Percentiles rank a stretch among this genome's conserved stretches.
phyloP scores from a whole-genome alignment of 2,797 vertebrate genomes.

The Oreochromis grahami region DNA sequence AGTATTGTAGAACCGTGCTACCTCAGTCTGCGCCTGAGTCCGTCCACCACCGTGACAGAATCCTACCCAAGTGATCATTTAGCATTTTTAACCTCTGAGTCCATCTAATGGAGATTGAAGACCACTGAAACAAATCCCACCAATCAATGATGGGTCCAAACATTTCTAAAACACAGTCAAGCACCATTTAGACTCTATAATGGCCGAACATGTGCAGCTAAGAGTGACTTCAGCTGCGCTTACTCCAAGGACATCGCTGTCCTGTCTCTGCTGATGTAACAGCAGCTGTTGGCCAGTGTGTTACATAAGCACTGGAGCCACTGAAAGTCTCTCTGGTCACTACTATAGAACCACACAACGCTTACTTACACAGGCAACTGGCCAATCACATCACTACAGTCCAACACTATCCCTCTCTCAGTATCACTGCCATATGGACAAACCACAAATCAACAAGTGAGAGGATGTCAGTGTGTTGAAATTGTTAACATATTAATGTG shows the following conservation, averaged over 20 bases:
- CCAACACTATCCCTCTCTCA: background rate
- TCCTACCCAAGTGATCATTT: background rate
- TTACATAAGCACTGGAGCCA: slow-evolving; percentile 63
- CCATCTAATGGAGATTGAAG: slow-evolving; percentile 4
- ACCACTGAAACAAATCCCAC: slow-evolving; percentile 24
- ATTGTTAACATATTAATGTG: slow-evolving; percentile 25
- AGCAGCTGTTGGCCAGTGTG: slow-evolving; percentile 41
- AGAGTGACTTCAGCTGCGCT: slow-evolving; percentile 41
- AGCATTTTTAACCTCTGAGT: background rate
- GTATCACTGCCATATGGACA: slow-evolving; percentile 34
- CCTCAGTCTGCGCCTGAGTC: too few species aligned
- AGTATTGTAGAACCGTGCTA: too few species aligned
- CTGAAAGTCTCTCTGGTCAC: slow-evolving; percentile 39
- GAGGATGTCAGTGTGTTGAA: slow-evolving; percentile 1
- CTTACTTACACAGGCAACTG: slow-evolving; percentile 15
- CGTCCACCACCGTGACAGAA: too few species aligned
- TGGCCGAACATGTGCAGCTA: slow-evolving; percentile 24
- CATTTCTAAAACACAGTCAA: slow-evolving; percentile 30
- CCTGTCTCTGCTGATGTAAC: slow-evolving; percentile 57
- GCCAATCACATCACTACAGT: slow-evolving; percentile 43
- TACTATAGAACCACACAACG: slow-evolving; percentile 25
- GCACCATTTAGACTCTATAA: slow-evolving; percentile 20
- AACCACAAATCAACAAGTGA: slow-evolving; percentile 34
- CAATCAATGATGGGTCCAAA: background rate
- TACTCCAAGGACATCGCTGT: slow-evolving; percentile 44